Percentiles rank a stretch among this genome's conserved stretches.
phyloP scores from a whole-genome alignment of 2,888 invertebrate species.

The Eucriotettix oculatus region DNA sequence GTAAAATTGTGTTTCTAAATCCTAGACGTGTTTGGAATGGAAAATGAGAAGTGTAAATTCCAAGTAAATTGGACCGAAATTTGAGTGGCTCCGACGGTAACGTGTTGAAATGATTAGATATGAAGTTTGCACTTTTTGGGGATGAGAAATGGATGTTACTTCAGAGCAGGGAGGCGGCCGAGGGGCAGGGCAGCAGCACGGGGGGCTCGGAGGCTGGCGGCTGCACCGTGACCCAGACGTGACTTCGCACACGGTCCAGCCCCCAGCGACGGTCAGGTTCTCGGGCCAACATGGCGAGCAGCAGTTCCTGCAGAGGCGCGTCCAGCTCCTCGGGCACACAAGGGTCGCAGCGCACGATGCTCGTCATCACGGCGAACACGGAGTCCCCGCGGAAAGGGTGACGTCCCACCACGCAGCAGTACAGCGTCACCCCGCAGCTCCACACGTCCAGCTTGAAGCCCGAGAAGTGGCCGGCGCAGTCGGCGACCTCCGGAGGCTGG shows the following conservation, averaged over 20 bases:
- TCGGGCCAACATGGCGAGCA: not conserved
- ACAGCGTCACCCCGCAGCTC: not conserved
- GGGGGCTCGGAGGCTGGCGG: not conserved
- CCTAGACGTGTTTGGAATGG: no score
- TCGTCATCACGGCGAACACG: not conserved
- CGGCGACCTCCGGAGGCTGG: not conserved
- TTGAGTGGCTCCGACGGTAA: no score
- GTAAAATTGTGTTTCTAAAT: no score
- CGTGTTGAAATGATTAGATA: no score
- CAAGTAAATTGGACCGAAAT: no score
- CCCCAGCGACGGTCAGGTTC: not conserved
- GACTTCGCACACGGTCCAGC: not conserved
- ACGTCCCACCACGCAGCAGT: not conserved
- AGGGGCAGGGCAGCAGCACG: not conserved
- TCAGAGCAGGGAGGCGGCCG: no score
- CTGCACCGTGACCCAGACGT: not conserved
- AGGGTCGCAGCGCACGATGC: not conserved
- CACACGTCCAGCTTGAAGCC: not conserved
- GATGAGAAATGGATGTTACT: no score
- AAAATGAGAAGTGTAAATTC: no score
- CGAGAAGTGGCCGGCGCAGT: not conserved
- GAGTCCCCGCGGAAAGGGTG: not conserved
- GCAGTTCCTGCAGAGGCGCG: not conserved
- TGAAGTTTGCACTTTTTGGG: no score
- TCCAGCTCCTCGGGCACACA: not conserved